Percentiles rank a stretch among this genome's conserved stretches.
Conservation (phyloP, 2,113 vertebrate species). For the Conger conger region DNA sequence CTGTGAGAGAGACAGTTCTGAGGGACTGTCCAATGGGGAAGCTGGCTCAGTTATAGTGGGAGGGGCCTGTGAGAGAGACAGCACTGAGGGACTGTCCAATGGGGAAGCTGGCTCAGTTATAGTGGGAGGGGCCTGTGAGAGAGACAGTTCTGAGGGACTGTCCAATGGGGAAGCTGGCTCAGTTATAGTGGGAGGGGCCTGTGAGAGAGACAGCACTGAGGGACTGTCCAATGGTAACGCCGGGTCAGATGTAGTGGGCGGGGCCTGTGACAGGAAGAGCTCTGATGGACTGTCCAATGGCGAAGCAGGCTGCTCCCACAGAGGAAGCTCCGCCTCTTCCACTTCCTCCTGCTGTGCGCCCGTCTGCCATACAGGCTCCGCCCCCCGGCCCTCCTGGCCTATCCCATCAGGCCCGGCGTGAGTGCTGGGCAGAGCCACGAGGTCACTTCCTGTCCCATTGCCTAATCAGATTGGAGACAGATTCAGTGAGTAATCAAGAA, state of each 20-base stretch:
- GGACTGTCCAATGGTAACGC: too few species aligned
- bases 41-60: too few species aligned
- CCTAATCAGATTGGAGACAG: background rate
- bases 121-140: too few species aligned
- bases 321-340: background rate
- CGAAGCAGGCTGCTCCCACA: background rate
- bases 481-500: background rate
- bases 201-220: too few species aligned
- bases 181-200: too few species aligned
- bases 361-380: background rate
- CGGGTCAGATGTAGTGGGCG: background rate
- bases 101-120: too few species aligned
- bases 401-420: conserved; percentile 15
- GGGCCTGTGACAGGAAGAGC: background rate
- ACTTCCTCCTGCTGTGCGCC: background rate
- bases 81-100: too few species aligned
- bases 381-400: background rate
- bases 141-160: too few species aligned
- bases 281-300: conserved; percentile 9
- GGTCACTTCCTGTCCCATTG: background rate
- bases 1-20: too few species aligned
- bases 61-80: too few species aligned
- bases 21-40: too few species aligned
- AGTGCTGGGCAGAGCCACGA: background rate
- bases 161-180: too few species aligned